Conservation (phyloP, 2,888 invertebrate species). For the Entomobrya multifasciata region DNA sequence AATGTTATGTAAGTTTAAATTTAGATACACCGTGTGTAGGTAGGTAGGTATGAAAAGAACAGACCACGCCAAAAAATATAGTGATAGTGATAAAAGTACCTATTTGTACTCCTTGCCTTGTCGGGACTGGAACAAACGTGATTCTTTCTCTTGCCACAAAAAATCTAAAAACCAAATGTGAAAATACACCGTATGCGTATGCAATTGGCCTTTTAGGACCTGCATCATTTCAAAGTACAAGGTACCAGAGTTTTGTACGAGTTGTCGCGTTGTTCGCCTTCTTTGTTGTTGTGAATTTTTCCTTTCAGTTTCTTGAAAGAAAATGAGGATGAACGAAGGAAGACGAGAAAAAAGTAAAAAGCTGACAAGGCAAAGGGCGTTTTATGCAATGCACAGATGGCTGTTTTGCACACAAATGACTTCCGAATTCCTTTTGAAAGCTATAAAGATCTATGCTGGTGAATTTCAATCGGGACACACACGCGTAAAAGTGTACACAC, state of each 20-base stretch:
- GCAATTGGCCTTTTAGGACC: no score
- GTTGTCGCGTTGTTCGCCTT: conserved; percentile 1
- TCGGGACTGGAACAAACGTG: conserved; percentile 32
- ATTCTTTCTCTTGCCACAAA: background rate
- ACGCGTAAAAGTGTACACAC: conserved; percentile 38
- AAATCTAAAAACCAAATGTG: no score
- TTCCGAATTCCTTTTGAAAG: conserved; percentile 73
- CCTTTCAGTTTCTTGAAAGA: background rate
- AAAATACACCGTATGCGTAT: no score
- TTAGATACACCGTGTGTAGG: background rate
- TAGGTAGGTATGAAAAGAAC: background rate
- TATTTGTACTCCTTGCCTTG: conserved; percentile 1
- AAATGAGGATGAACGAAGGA: conserved; percentile 40
- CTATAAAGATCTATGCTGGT: conserved; percentile 63
- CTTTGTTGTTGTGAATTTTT: background rate
- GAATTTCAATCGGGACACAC: conserved; percentile 65
- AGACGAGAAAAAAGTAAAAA: conserved; percentile 43
- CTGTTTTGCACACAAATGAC: conserved; percentile 76
- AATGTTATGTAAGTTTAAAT: background rate
- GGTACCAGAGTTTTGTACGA: no score
- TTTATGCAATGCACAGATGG: conserved; percentile 71
- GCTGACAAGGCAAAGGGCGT: conserved; percentile 67
- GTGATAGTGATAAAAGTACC: conserved; percentile 1
- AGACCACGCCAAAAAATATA: no score
- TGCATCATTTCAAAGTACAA: no score